Conservation (phyloP, 2,888 invertebrate species). For the Parascotia fuliginaria region DNA sequence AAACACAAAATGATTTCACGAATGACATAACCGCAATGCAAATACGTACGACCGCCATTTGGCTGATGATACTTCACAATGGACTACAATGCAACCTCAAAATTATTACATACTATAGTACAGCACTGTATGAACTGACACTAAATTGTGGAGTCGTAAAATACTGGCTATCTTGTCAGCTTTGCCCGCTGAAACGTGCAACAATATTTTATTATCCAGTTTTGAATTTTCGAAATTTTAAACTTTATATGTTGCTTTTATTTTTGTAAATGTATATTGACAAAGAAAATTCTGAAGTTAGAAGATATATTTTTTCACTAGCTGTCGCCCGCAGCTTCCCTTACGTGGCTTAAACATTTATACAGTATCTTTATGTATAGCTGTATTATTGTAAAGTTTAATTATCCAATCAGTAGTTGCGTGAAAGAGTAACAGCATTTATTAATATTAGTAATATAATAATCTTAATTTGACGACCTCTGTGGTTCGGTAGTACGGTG, state of each 20-base stretch:
- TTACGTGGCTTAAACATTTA: too few species aligned
- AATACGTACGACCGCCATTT: neutral
- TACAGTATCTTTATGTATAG: too few species aligned
- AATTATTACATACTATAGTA: slow-evolving; percentile 38
- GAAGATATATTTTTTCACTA: too few species aligned
- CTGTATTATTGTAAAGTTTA: too few species aligned
- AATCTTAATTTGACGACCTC: too few species aligned
- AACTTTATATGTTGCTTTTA: slow-evolving; percentile 6
- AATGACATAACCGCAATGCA: neutral
- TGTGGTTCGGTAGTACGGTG: too few species aligned
- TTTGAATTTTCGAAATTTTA: slow-evolving; percentile 35
- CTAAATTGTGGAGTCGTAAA: slow-evolving; percentile 35
- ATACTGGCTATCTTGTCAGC: slow-evolving; percentile 37
- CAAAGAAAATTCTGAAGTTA: too few species aligned
- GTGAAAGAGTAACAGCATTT: too few species aligned
- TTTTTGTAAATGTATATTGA: too few species aligned
- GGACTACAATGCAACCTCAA: slow-evolving; percentile 27
- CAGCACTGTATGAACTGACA: slow-evolving; percentile 31
- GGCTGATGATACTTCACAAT: slow-evolving; percentile 9
- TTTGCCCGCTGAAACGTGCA: slow-evolving; percentile 18
- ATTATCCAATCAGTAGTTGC: too few species aligned
- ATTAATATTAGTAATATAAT: too few species aligned
- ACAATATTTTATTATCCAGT: slow-evolving; percentile 35
- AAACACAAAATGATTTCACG: neutral
- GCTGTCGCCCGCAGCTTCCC: too few species aligned